Percentiles rank a stretch among this genome's conserved stretches.
These are phyloP conservation scores for Paramisgurnus dabryanus DNA, from an alignment of 2,113 vertebrate species.

Conservation along the genomic window DNA sequence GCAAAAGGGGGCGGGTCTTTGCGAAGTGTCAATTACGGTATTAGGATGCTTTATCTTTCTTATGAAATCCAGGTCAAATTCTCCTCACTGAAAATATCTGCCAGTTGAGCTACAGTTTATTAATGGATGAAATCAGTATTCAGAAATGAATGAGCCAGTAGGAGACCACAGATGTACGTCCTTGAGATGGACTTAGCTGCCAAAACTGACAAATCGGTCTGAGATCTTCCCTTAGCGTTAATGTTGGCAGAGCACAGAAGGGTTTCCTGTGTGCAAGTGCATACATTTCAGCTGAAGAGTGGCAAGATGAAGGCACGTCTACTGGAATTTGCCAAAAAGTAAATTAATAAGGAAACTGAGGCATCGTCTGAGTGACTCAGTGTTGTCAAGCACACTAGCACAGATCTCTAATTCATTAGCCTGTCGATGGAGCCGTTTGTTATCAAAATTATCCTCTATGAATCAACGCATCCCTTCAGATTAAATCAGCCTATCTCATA, in stretches of 20 bases:
- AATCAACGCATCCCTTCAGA: neutral
- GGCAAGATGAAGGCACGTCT: constrained; percentile 45
- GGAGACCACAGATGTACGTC: constrained; percentile 53
- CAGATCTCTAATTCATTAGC: constrained; percentile 35
- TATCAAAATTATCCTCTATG: constrained; percentile 13
- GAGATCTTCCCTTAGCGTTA: constrained; percentile 50
- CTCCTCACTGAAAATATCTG: constrained; percentile 23
- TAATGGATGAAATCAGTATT: constrained; percentile 43
- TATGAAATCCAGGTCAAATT: neutral
- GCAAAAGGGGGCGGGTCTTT: too few species aligned
- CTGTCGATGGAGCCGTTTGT: constrained; percentile 23
- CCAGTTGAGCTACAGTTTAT: constrained; percentile 21
- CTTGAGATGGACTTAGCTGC: constrained; percentile 51
- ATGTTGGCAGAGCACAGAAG: constrained; percentile 53
- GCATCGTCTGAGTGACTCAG: constrained; percentile 24
- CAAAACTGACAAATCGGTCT: constrained; percentile 49
- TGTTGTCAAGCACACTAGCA: constrained; percentile 29
- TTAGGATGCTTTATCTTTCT: too few species aligned
- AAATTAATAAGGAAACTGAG: constrained; percentile 28
- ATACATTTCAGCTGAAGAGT: constrained; percentile 49
- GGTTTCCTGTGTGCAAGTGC: constrained; percentile 56
- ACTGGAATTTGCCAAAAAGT: constrained; percentile 40
- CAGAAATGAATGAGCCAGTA: constrained; percentile 39
- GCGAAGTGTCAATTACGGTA: too few species aligned
- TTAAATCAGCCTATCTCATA: neutral